Base-by-base conservation (phyloP, 1,140 invertebrate genomes). In the Hycleus cichorii region DNA sequence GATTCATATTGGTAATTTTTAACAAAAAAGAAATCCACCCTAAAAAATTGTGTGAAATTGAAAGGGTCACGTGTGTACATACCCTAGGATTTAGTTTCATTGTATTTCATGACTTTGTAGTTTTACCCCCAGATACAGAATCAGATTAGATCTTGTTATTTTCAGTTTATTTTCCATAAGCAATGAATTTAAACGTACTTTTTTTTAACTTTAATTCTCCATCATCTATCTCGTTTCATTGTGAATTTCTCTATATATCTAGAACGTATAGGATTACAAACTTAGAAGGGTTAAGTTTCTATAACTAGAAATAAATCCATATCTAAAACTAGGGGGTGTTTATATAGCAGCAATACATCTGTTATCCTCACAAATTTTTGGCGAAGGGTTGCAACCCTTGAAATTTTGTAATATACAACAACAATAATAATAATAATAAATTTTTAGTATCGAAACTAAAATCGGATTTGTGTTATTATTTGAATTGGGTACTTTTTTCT, bases 51-150 rank as follows among this genome's bases (percentile, higher is more conserved):
- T 32, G 32, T 32, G 7, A 32, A 66, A 66, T 65, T 65, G 60
- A 67, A 67, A 63, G 65, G 60, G 65, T 67, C 65, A 58, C 59
- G 64, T 64, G 62, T 53, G 32, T 32, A 32, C 7, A 32, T 32
- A 32, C 32, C 32, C 32, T 55, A 47, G 52, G 57, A 44, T 62
- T 66, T 54, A 54, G 32, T 40, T 53, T 64, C 62, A 66, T 66
- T 66, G 64, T 66, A 50, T 66, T 62, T 64, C 62, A 60, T 67
- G 63, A 65, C 64, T 67, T 65, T 61, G 56, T 59, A 64, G 24
- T 66, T 66, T 64, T 58, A 62, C 57, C 62, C 64, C 64, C 49
- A 48, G 57, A 60, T 32, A 32, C 18, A 18, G 18, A 18, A 18
- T 32, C 32, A 54, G 59, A 66, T 52, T 58, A 46, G 26, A 38